These are phyloP conservation scores for Drosophila bocqueti DNA, from an alignment of 1,140 invertebrate species.

Conservation along the genomic window DNA sequence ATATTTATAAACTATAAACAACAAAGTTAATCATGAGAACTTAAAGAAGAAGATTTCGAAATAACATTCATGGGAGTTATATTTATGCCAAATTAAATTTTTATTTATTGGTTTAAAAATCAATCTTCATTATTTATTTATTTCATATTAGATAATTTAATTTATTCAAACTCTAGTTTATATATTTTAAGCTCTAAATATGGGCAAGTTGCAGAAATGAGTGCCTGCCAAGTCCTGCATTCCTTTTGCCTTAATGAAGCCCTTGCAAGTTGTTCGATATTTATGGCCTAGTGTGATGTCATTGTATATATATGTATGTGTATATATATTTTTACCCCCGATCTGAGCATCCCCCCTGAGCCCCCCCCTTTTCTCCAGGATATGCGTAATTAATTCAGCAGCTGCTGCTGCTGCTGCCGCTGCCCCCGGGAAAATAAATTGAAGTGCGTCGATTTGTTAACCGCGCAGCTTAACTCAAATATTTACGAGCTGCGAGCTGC, in stretches of 20 bases:
- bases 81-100: no score
- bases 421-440: constrained; percentile 58
- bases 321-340: not conserved
- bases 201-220: not conserved
- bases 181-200: not conserved
- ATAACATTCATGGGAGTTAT: no score
- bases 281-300: constrained; percentile 64
- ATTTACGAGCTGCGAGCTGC: constrained; percentile 67
- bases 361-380: constrained; percentile 1
- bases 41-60: no score
- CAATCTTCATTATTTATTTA: not conserved
- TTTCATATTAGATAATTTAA: not conserved
- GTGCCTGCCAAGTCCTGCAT: not conserved
- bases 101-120: not conserved
- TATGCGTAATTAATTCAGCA: constrained; percentile 68
- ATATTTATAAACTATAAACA: no score
- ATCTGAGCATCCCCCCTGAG: no score
- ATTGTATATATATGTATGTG: constrained; percentile 9
- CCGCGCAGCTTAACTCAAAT: constrained; percentile 72
- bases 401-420: not conserved
- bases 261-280: constrained; percentile 6
- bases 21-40: no score
- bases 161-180: not conserved
- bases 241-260: not conserved
- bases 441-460: constrained; percentile 76